A percentile compares a stretch with the other conserved stretches of the same genome.
These are phyloP conservation scores for Leptopilina drosophilae DNA, from an alignment of 2,888 invertebrate genomes.

Conservation along the genomic window DNA sequence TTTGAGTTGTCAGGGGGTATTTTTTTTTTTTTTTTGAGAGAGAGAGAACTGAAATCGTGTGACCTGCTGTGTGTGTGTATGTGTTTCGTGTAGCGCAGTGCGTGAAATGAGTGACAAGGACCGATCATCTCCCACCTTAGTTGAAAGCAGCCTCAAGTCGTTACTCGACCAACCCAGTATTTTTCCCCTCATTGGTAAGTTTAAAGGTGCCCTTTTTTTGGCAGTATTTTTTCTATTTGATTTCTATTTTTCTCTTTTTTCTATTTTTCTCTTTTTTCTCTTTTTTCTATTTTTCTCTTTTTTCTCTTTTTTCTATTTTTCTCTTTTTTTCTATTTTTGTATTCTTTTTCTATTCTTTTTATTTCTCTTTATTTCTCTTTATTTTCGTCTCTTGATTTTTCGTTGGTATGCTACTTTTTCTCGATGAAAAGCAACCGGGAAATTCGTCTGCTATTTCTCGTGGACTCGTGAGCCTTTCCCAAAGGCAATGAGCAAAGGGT, in stretches of 20 bases:
- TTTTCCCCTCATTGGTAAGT: conserved; percentile 76
- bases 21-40: background rate
- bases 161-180: conserved; percentile 87
- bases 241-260: no score
- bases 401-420: no score
- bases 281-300: no score
- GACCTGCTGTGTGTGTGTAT: conserved; percentile 33
- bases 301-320: no score
- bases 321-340: no score
- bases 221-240: no score
- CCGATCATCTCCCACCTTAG: conserved; percentile 91
- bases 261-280: no score
- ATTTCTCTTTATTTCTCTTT: no score
- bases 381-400: no score
- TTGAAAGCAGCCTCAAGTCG: conserved; percentile 92
- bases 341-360: no score
- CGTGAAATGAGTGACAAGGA: conserved; percentile 93
- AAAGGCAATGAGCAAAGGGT: conserved; percentile 38
- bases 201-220: conserved; percentile 9
- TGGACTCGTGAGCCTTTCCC: conserved; percentile 24
- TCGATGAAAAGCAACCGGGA: conserved; percentile 17
- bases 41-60: conserved; percentile 1
- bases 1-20: background rate
- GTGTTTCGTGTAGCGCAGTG: conserved; percentile 65
- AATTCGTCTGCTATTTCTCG: conserved; percentile 37